Evolutionary conservation across 2,113 vertebrate genomes (phyloP).

Genomic region (Nyctereutes procyonoides): DNA sequence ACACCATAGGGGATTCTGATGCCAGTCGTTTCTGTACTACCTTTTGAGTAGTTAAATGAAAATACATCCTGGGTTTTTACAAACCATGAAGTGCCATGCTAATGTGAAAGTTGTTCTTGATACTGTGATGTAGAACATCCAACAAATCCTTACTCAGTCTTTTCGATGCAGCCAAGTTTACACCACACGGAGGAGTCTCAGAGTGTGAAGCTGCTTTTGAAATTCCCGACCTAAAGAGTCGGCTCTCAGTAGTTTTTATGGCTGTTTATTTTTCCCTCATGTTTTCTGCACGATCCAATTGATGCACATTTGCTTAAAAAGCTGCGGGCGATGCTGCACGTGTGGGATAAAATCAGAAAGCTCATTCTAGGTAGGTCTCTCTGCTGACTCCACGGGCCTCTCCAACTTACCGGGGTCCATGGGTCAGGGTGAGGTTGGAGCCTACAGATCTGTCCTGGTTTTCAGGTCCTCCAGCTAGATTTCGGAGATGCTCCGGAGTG

Average conservation of each 20-base stretch:
- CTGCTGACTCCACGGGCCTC: accelerated
- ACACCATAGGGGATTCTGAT: neutral
- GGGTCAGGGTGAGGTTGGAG: neutral
- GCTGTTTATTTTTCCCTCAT: neutral
- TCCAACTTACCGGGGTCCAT: accelerated
- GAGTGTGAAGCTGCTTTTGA: neutral
- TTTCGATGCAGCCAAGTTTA: neutral
- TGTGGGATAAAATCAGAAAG: neutral
- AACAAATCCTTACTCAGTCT: neutral
- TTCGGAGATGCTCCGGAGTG: neutral
- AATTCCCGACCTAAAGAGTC: neutral
- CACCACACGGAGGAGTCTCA: neutral
- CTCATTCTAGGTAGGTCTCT: neutral
- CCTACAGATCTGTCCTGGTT: neutral
- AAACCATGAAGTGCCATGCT: neutral
- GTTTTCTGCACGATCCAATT: neutral
- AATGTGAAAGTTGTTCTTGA: neutral
- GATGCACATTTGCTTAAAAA: neutral
- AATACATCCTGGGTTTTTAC: neutral
- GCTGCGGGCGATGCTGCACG: accelerated
- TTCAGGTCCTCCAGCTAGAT: neutral
- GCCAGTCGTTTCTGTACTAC: neutral
- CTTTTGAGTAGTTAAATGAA: neutral
- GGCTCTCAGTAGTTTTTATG: neutral
- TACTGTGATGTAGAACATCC: too few species aligned